Evolutionary conservation across 2,113 vertebrate species (phyloP).

Genomic region (pig (Sus scrofa)): DNA sequence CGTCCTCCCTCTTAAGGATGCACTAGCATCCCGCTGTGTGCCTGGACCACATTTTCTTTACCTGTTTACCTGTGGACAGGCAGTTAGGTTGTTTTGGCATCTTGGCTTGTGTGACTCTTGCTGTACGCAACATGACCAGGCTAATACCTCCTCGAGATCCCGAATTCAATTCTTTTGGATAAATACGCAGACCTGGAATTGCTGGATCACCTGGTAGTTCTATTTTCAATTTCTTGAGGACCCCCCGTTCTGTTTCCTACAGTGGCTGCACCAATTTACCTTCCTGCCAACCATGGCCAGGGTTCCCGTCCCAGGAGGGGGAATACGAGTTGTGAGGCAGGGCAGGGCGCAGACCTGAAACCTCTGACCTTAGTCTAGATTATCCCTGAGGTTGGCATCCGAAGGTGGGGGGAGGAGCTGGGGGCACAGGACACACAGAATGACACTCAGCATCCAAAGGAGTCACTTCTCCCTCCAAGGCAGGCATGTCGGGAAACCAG

Average conservation of each 20-base stretch:
- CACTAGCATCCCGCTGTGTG: rapidly evolving
- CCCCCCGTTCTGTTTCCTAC: background rate
- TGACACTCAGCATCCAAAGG: rapidly evolving
- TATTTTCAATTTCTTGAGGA: background rate
- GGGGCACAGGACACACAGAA: rapidly evolving
- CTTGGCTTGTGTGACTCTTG: rapidly evolving
- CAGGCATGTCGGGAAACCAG: background rate
- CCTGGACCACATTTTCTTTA: rapidly evolving
- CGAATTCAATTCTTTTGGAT: background rate
- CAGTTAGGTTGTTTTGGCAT: background rate
- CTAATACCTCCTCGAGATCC: background rate
- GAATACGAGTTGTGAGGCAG: rapidly evolving
- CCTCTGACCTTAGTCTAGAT: background rate
- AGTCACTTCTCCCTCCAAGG: rapidly evolving
- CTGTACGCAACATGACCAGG: too few relatives aligned
- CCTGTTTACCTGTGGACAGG: background rate
- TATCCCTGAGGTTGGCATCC: background rate
- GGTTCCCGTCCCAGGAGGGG: too few relatives aligned
- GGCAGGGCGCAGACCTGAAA: background rate
- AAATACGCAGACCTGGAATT: background rate
- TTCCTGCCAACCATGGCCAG: background rate
- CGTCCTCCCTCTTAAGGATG: background rate
- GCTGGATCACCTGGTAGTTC: background rate
- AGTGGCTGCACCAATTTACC: rapidly evolving
- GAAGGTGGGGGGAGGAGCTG: too few relatives aligned